Percentiles rank a stretch among this genome's conserved stretches.
These are phyloP conservation scores for Uria aalge DNA, from an alignment of 2,113 vertebrate species.

Conservation along the genomic window DNA sequence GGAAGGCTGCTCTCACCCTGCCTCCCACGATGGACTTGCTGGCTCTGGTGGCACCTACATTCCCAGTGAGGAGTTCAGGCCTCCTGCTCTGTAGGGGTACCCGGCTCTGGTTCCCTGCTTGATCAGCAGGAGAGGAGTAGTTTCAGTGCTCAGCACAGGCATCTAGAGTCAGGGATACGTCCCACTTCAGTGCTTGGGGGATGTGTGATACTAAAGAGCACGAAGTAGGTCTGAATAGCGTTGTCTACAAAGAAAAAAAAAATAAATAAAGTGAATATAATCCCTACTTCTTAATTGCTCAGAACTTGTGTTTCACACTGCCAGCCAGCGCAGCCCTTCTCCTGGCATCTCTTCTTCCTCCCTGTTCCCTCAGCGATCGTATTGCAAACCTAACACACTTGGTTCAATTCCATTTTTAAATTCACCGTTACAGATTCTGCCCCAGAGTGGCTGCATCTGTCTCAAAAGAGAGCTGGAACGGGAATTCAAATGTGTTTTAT, in stretches of 20 bases:
- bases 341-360: slow-evolving; percentile 36
- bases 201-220: neutral
- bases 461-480: neutral
- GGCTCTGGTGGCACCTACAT: neutral
- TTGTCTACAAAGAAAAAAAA: neutral
- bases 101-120: neutral
- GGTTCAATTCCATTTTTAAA: slow-evolving; percentile 36
- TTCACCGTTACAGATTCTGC: neutral
- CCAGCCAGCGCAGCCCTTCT: slow-evolving; percentile 5
- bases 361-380: neutral
- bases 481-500: neutral
- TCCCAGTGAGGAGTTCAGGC: neutral
- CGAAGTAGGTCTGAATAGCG: neutral
- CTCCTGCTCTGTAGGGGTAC: neutral
- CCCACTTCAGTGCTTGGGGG: neutral
- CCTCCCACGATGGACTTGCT: accelerated
- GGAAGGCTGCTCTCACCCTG: neutral
- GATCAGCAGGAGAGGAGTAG: neutral
- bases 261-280: neutral
- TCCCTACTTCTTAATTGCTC: neutral
- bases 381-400: slow-evolving; percentile 44
- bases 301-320: neutral
- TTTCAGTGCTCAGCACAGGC: neutral
- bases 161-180: neutral
- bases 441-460: neutral